phyloP scores from a whole-genome alignment of 2,888 invertebrate genomes.

The Lamproptera curius region DNA sequence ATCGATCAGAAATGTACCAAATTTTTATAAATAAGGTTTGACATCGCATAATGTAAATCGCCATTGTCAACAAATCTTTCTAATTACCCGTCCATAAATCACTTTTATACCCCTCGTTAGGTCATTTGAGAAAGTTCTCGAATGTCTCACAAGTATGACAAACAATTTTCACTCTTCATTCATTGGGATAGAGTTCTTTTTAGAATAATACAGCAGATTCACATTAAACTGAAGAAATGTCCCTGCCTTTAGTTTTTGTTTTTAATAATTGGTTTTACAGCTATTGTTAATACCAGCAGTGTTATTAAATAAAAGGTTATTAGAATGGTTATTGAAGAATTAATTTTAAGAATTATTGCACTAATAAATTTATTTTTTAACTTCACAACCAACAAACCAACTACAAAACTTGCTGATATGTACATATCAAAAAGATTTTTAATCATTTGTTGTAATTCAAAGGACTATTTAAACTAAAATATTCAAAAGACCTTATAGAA shows the following conservation, averaged over 20 bases:
- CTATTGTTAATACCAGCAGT: not conserved
- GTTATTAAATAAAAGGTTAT: not conserved
- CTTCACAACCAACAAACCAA: not conserved
- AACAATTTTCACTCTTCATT: not conserved
- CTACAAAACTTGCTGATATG: not conserved
- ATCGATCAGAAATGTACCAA: not conserved
- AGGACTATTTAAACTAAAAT: too few species aligned
- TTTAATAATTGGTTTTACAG: constrained; percentile 6
- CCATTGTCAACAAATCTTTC: constrained; percentile 6
- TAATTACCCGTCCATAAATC: constrained; percentile 3
- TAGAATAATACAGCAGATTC: not conserved
- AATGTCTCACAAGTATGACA: not conserved
- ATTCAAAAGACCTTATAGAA: too few species aligned
- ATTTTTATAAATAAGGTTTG: not conserved
- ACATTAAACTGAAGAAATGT: not conserved
- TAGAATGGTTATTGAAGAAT: not conserved
- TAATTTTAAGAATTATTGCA: not conserved
- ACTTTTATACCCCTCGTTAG: constrained; percentile 7
- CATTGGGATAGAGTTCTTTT: not conserved
- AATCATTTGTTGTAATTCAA: too few species aligned
- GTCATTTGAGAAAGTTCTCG: constrained; percentile 1
- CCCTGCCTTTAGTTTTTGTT: constrained; percentile 1
- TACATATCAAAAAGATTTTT: too few species aligned
- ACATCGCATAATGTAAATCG: constrained; percentile 1
- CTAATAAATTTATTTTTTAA: too few species aligned